Conservation (phyloP, 2,888 invertebrate genomes). For the Mayetiola destructor region DNA sequence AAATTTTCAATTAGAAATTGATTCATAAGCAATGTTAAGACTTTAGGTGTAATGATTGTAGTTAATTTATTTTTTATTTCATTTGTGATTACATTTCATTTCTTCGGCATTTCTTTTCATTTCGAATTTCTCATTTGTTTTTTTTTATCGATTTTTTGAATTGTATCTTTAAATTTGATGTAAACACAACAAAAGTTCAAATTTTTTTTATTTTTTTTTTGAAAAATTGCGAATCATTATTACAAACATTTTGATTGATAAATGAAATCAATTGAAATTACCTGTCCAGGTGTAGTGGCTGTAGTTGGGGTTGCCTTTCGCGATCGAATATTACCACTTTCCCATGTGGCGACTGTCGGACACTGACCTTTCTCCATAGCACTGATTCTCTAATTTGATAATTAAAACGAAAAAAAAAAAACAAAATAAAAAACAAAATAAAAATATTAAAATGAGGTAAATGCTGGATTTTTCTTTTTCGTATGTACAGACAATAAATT, state of each 20-base stretch:
- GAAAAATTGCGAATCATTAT: neutral
- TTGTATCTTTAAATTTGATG: too few species aligned
- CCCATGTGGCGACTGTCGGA: conserved; percentile 52
- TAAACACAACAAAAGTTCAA: too few species aligned
- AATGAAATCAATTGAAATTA: conserved; percentile 19
- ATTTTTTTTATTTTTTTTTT: neutral
- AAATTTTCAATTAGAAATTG: too few species aligned
- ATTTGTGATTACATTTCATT: too few species aligned
- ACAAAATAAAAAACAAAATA: neutral
- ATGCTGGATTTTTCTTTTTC: neutral
- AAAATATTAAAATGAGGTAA: too few species aligned
- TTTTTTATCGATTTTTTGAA: too few species aligned
- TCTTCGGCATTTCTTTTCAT: too few species aligned
- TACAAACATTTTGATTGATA: neutral
- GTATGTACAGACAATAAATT: neutral
- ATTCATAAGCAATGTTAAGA: too few species aligned
- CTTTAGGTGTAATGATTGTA: too few species aligned
- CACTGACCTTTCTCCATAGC: conserved; percentile 51
- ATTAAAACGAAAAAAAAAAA: conserved; percentile 15
- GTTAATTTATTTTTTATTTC: too few species aligned
- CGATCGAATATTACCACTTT: conserved; percentile 45
- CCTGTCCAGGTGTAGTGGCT: conserved; percentile 35
- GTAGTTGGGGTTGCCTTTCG: conserved; percentile 39
- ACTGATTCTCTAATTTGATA: conserved; percentile 42
- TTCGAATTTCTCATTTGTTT: too few species aligned